These are phyloP conservation scores for Marcusenius ussheri DNA, from an alignment of 2,113 vertebrate species.

Conservation along the genomic window DNA sequence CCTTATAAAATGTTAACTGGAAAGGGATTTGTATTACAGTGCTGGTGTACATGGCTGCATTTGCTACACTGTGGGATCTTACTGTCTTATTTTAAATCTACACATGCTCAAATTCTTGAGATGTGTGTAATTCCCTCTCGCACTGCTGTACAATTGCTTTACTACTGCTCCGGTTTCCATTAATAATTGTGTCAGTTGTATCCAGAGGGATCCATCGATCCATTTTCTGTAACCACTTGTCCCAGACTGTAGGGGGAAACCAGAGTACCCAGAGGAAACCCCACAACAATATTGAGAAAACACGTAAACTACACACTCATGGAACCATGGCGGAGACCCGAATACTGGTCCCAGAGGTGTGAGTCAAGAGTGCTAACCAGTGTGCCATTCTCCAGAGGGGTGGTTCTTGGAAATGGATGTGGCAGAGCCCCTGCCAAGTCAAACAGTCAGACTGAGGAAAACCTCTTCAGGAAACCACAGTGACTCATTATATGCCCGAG, in stretches of 20 bases:
- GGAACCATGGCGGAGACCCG: neutral
- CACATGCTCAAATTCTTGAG: neutral
- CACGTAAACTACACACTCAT: neutral
- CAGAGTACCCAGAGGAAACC: neutral
- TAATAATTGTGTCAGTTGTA: neutral
- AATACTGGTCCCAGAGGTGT: neutral
- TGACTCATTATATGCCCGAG: neutral
- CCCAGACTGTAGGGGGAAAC: neutral
- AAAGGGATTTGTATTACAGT: neutral
- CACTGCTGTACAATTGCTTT: neutral
- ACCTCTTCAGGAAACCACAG: neutral
- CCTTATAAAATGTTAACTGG: neutral
- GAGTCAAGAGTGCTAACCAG: neutral
- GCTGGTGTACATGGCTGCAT: neutral
- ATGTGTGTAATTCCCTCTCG: neutral
- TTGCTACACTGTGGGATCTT: neutral
- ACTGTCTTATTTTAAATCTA: neutral
- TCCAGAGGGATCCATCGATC: neutral
- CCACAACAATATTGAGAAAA: neutral
- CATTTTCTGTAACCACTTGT: too few species aligned
- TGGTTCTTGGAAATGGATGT: neutral
- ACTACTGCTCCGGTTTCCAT: neutral
- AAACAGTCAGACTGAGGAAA: neutral
- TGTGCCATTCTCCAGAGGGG: neutral
- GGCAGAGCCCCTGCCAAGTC: neutral